Evolutionary conservation across 2,888 invertebrate species (phyloP).

Genomic region (Ellobium chinense): DNA sequence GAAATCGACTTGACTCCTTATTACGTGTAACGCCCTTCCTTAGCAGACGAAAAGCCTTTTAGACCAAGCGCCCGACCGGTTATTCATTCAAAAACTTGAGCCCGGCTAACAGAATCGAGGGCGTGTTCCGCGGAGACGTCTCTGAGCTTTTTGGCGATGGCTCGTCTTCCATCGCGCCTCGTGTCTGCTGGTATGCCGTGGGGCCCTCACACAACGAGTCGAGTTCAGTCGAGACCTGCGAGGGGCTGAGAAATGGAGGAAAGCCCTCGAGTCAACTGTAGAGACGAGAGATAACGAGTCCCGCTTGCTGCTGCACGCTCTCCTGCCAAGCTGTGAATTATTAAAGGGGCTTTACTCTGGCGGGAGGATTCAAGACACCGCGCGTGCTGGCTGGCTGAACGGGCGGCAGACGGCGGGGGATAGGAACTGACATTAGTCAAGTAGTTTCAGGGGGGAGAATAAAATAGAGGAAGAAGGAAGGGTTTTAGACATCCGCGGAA

Average conservation of each 20-base stretch:
- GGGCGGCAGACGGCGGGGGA: not conserved
- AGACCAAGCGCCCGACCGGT: no score
- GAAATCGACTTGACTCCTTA: no score
- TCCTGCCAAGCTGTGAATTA: not conserved
- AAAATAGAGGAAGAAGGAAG: not conserved
- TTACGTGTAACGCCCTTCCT: no score
- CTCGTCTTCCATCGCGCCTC: not conserved
- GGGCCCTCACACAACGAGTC: not conserved
- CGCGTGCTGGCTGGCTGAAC: not conserved
- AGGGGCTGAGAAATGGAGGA: not conserved
- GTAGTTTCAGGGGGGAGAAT: not conserved
- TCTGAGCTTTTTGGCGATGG: not conserved
- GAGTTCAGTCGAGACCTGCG: no score
- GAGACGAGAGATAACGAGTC: no score
- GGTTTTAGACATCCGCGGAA: not conserved
- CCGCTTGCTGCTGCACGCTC: not conserved
- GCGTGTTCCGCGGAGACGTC: not conserved
- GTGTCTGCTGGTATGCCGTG: conserved; percentile 1
- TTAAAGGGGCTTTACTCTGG: conserved; percentile 12
- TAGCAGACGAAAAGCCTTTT: no score
- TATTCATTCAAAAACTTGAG: no score
- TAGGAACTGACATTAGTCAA: not conserved
- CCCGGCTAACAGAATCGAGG: not conserved
- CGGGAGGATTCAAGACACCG: conserved; percentile 30
- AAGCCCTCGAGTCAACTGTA: not conserved